Evolutionary conservation across 1,140 invertebrate genomes (phyloP), one percentile per base, ranked within the genome.

Genomic region (Bombyx mori): DNA sequence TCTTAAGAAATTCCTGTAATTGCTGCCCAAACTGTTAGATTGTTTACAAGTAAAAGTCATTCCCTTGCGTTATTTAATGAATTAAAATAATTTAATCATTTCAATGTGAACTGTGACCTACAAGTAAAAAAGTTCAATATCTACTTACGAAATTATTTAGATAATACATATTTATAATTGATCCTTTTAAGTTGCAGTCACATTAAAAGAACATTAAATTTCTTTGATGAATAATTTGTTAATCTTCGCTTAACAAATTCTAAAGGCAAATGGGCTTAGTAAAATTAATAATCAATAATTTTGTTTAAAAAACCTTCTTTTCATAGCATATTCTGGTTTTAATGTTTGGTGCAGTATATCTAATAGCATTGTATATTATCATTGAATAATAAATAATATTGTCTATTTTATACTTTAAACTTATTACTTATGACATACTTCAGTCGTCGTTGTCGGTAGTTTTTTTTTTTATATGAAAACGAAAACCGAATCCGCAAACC

Each of bases 291-390:
- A 66, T 64, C 62, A 35, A 65, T 77, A 71, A 78, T 75, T 63
- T 69, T 81, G 73, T 77, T 79, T 64, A 74, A 71, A 77, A 62
- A 73, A 70, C 61, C 69, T 58, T 80, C 70, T 76, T 66, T 80
- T 81, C 77, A 79, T 77, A 79, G 75, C 71, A 80, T 83, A 63
- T 45, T 54, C 76, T 83, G 76, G 75, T 81, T 81, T 77, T 86
- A 82, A 83, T 78, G 80, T 86, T 86, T 86, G 83, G 81, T 82
- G 83, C 83, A 86, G 83, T 80, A 82, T 86, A 61, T 83, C 77
- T 86, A 78, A 82, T 86, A 73, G 78, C 83, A 86, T 84, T 86
- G 81, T 84, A 86, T 77, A 86, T 83, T 83, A 75, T 74, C 82
- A 84, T 83, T 71, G 73, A 75, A 77, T 79, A 79, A 78, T 78